phyloP scores from a whole-genome alignment of 2,888 invertebrate species.

The Mimachlamys varia region DNA sequence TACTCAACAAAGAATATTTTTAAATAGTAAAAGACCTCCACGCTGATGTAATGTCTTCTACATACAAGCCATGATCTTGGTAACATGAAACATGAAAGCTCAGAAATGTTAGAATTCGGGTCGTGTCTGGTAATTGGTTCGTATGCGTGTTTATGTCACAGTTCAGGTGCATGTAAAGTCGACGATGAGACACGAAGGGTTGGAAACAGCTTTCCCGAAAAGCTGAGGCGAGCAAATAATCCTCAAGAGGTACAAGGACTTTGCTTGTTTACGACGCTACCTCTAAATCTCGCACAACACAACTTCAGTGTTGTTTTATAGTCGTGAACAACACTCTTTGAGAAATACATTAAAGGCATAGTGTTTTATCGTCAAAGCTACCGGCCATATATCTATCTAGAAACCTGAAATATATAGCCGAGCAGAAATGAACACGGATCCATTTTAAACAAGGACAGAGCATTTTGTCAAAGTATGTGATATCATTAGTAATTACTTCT shows the following conservation, averaged over 20 bases:
- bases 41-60: background rate
- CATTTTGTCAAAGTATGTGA: background rate
- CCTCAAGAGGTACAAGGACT: background rate
- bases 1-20: background rate
- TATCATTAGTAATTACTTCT: no score
- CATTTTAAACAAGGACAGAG: background rate
- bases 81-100: background rate
- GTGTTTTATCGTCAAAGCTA: background rate
- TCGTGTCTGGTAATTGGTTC: background rate
- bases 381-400: background rate
- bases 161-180: background rate
- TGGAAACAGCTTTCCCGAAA: background rate
- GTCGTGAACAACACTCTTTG: background rate
- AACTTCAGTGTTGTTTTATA: background rate
- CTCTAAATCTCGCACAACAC: background rate
- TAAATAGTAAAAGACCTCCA: background rate
- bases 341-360: slow-evolving; percentile 6
- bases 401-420: background rate
- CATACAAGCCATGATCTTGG: no score
- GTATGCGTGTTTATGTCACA: background rate
- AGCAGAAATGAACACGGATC: background rate
- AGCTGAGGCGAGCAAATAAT: background rate
- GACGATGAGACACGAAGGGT: background rate
- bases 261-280: background rate
- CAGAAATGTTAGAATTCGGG: background rate